Evolutionary conservation across 2,797 vertebrate species (phyloP), one percentile per base, ranked within the genome.

Genomic region (Protosalanx chinensis): DNA sequence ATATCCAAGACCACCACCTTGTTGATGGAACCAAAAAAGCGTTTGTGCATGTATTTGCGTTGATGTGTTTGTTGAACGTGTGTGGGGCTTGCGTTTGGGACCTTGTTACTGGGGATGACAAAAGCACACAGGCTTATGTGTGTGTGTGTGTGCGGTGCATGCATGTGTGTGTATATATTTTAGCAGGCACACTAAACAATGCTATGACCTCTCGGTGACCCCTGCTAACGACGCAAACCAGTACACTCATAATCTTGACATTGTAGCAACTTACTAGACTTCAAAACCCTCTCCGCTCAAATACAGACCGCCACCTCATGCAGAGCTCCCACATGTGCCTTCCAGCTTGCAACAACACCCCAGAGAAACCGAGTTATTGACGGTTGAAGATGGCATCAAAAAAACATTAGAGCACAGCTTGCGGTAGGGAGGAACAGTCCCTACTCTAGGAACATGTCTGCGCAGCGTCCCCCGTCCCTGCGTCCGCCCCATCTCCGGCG

Each of bases 11-110:
- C 23, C 23, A 77, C 72, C 37, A 63, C 69, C 35, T 66, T 84
- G 85, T 82, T 80, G 77, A 82, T 85, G 81, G 83, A 88, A 88
- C 86, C 86, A 88, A 81, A 76, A 75, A 76, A 76, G 87, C 35
- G 64, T 73, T 20, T 72, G 77, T 60, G 75, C 66, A 57, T 74
- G 70, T 72, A 30, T 56, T 74, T 64, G 64, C 78, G 65, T 72
- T 51, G 33, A 67, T 68, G 62, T 63, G 71, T 64, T 68, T 68
- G 61, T 37, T 70, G 13, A 12, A n/a, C 27, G 69, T 65, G 72
- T 63, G 68, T 61, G 70, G 30, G 57, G 66, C 64, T 67, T 41
- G 37, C 6, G 8, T 27, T 27, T 8, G 37, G 7, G 37, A 41
- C 37, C 37, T 41, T 41, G 37, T 41, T 6, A 8, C 37, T 41